Conservation (phyloP, 2,113 vertebrate species). For the Heterocephalus glaber region DNA sequence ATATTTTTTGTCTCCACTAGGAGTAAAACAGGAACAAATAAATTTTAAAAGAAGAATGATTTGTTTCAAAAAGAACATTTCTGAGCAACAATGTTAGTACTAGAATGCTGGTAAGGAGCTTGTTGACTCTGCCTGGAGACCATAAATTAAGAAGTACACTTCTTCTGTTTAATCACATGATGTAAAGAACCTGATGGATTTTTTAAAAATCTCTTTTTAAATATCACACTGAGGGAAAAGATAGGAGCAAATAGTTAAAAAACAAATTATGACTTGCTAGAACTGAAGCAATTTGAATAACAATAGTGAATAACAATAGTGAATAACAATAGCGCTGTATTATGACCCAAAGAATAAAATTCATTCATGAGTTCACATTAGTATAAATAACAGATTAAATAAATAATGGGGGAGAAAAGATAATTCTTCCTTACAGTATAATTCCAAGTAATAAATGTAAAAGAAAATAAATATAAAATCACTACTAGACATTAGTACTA, state of each 20-base stretch:
- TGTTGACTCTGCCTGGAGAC: background rate
- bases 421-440: background rate
- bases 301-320: background rate
- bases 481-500: background rate
- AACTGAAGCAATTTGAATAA: background rate
- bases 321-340: background rate
- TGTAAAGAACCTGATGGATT: background rate
- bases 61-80: conserved; percentile 23
- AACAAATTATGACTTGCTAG: background rate
- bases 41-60: background rate
- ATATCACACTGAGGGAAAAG: background rate
- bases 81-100: background rate
- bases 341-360: conserved; percentile 25
- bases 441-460: background rate
- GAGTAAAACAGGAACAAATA: background rate
- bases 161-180: background rate
- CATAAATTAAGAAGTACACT: background rate
- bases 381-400: background rate
- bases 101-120: background rate
- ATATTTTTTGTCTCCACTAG: background rate
- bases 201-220: conserved; percentile 15
- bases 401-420: background rate
- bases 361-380: background rate
- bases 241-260: background rate
- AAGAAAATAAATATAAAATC: conserved; percentile 20